Conservation (phyloP, 2,797 vertebrate species). For the Echiichthys vipera region DNA sequence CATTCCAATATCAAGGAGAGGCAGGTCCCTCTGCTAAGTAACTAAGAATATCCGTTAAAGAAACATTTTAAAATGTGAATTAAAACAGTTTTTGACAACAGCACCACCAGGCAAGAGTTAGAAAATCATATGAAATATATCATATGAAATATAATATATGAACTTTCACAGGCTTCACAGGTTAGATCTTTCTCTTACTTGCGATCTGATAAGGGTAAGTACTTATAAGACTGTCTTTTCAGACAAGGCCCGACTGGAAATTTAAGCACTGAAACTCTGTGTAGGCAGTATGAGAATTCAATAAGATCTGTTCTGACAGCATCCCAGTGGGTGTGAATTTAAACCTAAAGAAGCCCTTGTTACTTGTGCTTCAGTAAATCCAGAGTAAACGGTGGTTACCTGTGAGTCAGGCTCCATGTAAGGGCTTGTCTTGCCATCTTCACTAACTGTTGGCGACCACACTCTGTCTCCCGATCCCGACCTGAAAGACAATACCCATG, state of each 20-base stretch:
- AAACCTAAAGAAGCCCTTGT: slow-evolving; percentile 11
- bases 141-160: no score
- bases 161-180: no score
- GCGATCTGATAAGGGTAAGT: background rate
- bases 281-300: slow-evolving; percentile 9
- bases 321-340: slow-evolving; percentile 1
- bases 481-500: slow-evolving; percentile 84
- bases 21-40: background rate
- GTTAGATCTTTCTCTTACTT: background rate
- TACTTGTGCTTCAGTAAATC: slow-evolving; percentile 25
- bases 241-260: background rate
- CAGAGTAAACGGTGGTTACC: slow-evolving; percentile 82
- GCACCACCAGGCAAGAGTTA: background rate
- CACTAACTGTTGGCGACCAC: slow-evolving; percentile 87
- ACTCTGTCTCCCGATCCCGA: slow-evolving; percentile 85
- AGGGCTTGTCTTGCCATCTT: slow-evolving; percentile 91
- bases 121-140: no score
- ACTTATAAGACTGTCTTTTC: slow-evolving; percentile 8
- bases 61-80: background rate
- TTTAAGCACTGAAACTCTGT: background rate
- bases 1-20: background rate
- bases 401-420: slow-evolving; percentile 90
- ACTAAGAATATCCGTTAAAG: background rate
- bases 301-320: slow-evolving; percentile 1
- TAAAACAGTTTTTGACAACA: background rate